These are phyloP conservation scores for Chelonoidis abingdonii DNA, from an alignment of 2,113 vertebrate species.

Conservation along the genomic window DNA sequence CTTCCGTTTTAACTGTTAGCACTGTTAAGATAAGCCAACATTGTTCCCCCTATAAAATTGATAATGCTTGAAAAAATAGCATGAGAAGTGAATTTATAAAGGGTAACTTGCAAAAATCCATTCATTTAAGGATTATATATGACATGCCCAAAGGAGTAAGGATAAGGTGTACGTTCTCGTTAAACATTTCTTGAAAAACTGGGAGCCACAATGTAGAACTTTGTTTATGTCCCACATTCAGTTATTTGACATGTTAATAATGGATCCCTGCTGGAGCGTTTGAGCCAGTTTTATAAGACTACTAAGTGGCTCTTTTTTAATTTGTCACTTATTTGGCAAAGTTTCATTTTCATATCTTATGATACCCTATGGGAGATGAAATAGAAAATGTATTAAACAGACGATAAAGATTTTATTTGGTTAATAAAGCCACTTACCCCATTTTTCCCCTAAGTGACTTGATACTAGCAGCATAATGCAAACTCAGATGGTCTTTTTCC, in stretches of 20 bases:
- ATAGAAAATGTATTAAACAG: background rate
- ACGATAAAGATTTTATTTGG: fast-evolving
- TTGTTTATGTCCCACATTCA: background rate
- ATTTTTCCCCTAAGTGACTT: background rate
- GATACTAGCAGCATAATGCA: background rate
- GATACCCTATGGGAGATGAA: background rate
- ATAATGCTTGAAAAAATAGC: background rate
- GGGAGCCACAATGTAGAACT: background rate
- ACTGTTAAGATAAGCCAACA: background rate
- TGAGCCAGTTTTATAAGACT: background rate
- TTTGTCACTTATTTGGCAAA: background rate
- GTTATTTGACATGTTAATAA: background rate
- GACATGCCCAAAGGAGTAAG: background rate
- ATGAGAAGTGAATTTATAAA: background rate
- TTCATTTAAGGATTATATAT: background rate
- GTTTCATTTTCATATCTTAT: background rate
- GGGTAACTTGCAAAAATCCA: background rate
- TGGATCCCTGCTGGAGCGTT: background rate
- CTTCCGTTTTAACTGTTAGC: background rate
- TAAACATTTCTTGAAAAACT: background rate
- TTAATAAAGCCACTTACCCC: background rate
- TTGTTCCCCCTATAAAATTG: background rate
- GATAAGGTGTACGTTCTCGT: background rate
- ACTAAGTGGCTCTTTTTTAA: background rate
- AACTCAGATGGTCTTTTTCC: background rate